phyloP scores from a whole-genome alignment of 2,113 vertebrate species.

The Nematolebias whitei region DNA sequence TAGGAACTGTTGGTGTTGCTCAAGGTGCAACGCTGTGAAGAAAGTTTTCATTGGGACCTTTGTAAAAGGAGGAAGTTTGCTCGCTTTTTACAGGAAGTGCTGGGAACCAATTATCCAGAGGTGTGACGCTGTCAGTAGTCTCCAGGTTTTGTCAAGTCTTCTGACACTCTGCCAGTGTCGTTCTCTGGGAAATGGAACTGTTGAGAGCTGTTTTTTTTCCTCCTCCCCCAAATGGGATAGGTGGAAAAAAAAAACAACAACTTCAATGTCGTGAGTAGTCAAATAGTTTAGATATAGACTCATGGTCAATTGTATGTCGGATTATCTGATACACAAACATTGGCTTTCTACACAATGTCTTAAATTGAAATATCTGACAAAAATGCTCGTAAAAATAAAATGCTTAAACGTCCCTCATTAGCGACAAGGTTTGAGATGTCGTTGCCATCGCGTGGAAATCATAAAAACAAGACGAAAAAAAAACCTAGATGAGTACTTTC shows the following conservation, averaged over 20 bases:
- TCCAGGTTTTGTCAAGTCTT: constrained; percentile 77
- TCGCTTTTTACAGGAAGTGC: constrained; percentile 75
- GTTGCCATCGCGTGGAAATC: constrained; percentile 76
- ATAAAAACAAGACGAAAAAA: constrained; percentile 82
- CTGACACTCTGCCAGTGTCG: constrained; percentile 78
- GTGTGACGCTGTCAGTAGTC: constrained; percentile 77
- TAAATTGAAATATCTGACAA: constrained; percentile 71
- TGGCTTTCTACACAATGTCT: constrained; percentile 40
- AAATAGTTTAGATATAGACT: constrained; percentile 60
- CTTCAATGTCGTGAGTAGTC: constrained; percentile 59
- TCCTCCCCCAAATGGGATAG: constrained; percentile 18
- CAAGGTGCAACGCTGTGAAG: constrained; percentile 71
- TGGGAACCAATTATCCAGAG: constrained; percentile 72
- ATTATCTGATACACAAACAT: constrained; percentile 46
- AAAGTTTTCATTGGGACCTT: constrained; percentile 69
- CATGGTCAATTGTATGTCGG: constrained; percentile 64
- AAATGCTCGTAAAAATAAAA: too few relatives aligned
- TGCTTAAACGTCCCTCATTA: constrained; percentile 76
- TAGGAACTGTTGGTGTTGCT: constrained; percentile 53
- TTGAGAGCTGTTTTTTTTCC: constrained; percentile 50
- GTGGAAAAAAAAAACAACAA: constrained; percentile 17
- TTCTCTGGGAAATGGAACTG: constrained; percentile 71
- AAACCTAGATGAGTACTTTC: constrained; percentile 84
- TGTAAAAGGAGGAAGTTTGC: constrained; percentile 69
- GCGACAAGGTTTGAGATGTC: constrained; percentile 74